Base-by-base conservation (phyloP, 2,797 vertebrate genomes). In the Hydrophis major region DNA sequence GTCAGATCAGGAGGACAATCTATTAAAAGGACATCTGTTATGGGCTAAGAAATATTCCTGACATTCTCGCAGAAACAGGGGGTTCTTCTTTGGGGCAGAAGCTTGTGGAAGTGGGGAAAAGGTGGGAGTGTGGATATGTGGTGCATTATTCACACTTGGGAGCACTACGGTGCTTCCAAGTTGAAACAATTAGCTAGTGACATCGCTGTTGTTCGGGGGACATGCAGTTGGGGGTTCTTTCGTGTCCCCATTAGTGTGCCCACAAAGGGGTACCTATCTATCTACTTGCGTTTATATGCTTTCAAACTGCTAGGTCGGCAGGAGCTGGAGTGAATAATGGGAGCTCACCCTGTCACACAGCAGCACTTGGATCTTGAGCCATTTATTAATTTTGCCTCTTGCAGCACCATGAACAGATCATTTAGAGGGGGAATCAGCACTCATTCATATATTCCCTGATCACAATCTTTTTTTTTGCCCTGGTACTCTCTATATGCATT, bases 1-100 rank as follows among this genome's bases (percentile, higher is more conserved):
- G 5, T 59, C 87, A 83, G 86, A 78, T 90, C 47, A 90, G 86
- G n/a, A 93, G 47, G 66, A 86, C 50, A 91, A 59, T 91, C 89
- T 86, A 42, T 66, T 37, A 28, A 89, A 94, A 92, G 11, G 28
- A 91, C 86, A 69, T 89, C 93, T 27, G 14, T 61, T 91, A 74
- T 53, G 50, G 89, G 37, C 78, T 90, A 56, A 59, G 87, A 93
- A 91, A 83, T 56, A 50, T 86, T 69, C 83, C 90, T 32, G 27
- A 88, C 60, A 61, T 91, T 91, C 59, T 78, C n/a, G 57, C 69
- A 91, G 32, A 91, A 89, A 32, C 27, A 86, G 69, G 27, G 18
- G 12, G 53, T 42, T 6, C 25, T 20, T 86, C 18, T 16, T 83
- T 60, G 28, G 66, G 27, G 59, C 18, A 25, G 2, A 50, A 50